These are phyloP conservation scores for Epinephelus malabaricus DNA, from an alignment of 2,797 vertebrate species.

Conservation along the genomic window DNA sequence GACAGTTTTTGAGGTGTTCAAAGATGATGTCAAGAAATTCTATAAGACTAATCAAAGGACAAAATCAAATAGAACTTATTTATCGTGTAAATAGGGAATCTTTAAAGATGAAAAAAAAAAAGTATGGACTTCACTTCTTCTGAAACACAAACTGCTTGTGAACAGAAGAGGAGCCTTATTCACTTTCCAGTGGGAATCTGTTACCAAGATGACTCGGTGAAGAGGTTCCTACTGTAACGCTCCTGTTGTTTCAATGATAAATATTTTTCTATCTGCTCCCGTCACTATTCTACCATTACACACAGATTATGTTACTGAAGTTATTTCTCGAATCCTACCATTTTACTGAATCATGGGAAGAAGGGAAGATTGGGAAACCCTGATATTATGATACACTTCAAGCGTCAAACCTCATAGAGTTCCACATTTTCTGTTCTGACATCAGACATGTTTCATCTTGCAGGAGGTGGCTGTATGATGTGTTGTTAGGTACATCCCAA, in stretches of 20 bases:
- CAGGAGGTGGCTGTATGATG: constrained; percentile 49
- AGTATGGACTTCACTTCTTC: constrained; percentile 83
- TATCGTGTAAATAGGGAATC: constrained; percentile 88
- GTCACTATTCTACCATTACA: constrained; percentile 65
- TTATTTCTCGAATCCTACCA: constrained; percentile 62
- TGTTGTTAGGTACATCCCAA: constrained; percentile 44
- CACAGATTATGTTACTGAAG: constrained; percentile 50
- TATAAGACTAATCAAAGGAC: constrained; percentile 76
- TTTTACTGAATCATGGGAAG: constrained; percentile 47
- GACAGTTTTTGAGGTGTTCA: constrained; percentile 74
- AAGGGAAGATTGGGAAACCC: constrained; percentile 46
- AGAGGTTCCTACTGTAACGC: constrained; percentile 72
- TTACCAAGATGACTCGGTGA: constrained; percentile 64
- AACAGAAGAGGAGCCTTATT: constrained; percentile 85
- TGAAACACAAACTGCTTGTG: constrained; percentile 81
- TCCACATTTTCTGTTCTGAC: constrained; percentile 60
- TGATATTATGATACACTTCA: constrained; percentile 52
- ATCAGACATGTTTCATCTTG: constrained; percentile 47
- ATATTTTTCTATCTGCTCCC: constrained; percentile 89
- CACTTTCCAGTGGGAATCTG: constrained; percentile 72
- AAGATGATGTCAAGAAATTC: constrained; percentile 86
- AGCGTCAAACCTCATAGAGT: constrained; percentile 57
- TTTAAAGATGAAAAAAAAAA: constrained; percentile 74
- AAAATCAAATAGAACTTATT: constrained; percentile 83
- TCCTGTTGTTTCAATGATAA: constrained; percentile 85